phyloP scores from a whole-genome alignment of 1,140 invertebrate species.

The Drosophila aff. region DNA sequence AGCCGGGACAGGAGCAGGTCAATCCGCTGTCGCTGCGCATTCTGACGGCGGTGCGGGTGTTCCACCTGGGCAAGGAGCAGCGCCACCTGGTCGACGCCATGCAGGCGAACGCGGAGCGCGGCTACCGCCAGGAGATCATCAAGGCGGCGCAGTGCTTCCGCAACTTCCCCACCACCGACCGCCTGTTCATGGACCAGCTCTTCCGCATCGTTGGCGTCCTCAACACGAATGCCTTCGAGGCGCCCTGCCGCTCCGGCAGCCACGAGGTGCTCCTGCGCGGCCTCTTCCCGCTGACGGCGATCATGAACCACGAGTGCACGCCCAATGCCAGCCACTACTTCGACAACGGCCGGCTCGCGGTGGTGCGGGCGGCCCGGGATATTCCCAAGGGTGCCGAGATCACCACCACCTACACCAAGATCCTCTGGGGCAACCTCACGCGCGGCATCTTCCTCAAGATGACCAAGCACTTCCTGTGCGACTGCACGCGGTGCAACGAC shows the following conservation, averaged over 20 bases:
- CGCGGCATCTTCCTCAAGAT: slow-evolving; percentile 88
- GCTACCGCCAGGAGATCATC: slow-evolving; percentile 87
- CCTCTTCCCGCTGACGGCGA: slow-evolving; percentile 90
- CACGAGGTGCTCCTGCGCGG: slow-evolving; percentile 88
- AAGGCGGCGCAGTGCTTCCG: slow-evolving; percentile 87
- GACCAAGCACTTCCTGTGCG: slow-evolving; percentile 91
- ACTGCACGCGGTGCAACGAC: slow-evolving; percentile 90
- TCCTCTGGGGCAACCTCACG: slow-evolving; percentile 90
- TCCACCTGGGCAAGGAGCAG: slow-evolving; percentile 86
- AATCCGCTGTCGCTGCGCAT: slow-evolving; percentile 86
- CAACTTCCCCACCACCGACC: slow-evolving; percentile 86
- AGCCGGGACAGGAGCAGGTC: slow-evolving; percentile 49
- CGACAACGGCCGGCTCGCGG: slow-evolving; percentile 86
- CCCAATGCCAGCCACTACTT: slow-evolving; percentile 91
- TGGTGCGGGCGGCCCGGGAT: slow-evolving; percentile 87
- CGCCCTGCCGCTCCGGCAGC: slow-evolving; percentile 85
- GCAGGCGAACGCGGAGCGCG: slow-evolving; percentile 86
- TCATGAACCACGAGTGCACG: slow-evolving; percentile 91
- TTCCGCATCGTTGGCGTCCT: slow-evolving; percentile 87
- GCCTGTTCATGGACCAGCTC: slow-evolving; percentile 76
- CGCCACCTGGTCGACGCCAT: slow-evolving; percentile 86
- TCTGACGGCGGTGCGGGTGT: slow-evolving; percentile 87
- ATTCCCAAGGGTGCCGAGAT: slow-evolving; percentile 90
- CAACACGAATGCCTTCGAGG: slow-evolving; percentile 92
- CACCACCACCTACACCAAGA: slow-evolving; percentile 90